phyloP scores from a whole-genome alignment of 37 sponge, comb jelly and placozoan genomes.

The Lycopodina hypogea region DNA sequence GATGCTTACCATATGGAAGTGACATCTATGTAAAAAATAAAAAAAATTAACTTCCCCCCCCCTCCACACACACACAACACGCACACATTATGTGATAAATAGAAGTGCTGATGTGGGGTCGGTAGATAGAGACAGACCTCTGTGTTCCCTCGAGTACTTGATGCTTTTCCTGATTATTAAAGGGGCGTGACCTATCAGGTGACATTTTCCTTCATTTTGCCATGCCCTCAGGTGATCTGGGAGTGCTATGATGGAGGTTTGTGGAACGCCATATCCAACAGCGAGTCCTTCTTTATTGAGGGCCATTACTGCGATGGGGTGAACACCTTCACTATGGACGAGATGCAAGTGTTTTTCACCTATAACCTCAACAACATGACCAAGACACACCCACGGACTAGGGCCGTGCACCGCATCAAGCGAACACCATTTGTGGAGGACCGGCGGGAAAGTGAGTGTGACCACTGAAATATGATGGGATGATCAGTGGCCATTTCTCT shows the following conservation, averaged over 20 bases:
- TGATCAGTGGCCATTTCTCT: neutral
- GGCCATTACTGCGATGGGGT: slow-evolving; percentile 35
- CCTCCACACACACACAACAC: too few relatives aligned
- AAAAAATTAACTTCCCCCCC: too few relatives aligned
- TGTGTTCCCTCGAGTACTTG: too few relatives aligned
- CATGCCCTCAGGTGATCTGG: slow-evolving; percentile 64
- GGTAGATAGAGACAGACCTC: too few relatives aligned
- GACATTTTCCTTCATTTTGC: neutral
- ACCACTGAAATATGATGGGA: too few relatives aligned
- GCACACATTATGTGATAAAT: too few relatives aligned
- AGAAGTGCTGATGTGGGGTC: too few relatives aligned
- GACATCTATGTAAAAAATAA: too few relatives aligned
- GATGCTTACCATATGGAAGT: too few relatives aligned
- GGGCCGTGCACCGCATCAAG: slow-evolving; percentile 53
- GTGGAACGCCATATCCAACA: slow-evolving; percentile 62
- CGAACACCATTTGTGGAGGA: slow-evolving; percentile 52
- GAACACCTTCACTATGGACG: slow-evolving; percentile 42
- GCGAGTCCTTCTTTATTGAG: slow-evolving; percentile 42
- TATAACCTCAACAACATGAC: slow-evolving; percentile 56
- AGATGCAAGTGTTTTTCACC: slow-evolving; percentile 27
- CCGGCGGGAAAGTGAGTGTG: slow-evolving; percentile 45
- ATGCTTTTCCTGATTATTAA: too few relatives aligned
- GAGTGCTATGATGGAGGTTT: slow-evolving; percentile 68
- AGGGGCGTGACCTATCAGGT: too few relatives aligned
- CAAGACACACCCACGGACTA: slow-evolving; percentile 39